phyloP scores from a whole-genome alignment of 2,797 vertebrate genomes.

The Delichon dasypus region DNA sequence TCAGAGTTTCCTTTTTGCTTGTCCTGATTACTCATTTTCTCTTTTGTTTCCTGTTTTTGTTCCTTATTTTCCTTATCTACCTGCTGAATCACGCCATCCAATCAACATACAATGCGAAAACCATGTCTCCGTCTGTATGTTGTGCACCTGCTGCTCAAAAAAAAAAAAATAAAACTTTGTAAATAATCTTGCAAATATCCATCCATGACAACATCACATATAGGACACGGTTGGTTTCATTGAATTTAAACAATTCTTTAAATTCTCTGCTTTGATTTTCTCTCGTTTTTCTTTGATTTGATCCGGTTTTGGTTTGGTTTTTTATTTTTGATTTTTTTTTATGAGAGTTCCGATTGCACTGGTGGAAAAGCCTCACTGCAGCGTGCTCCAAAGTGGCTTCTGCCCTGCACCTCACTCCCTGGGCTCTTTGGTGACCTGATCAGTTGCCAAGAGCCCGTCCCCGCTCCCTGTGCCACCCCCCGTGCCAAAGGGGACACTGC shows the following conservation, averaged over 20 bases:
- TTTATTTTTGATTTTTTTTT: not conserved
- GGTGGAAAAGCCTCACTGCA: constrained; percentile 58
- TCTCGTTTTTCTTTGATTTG: constrained; percentile 41
- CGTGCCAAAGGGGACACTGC: constrained; percentile 5
- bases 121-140: constrained; percentile 82
- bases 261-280: constrained; percentile 57
- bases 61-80: constrained; percentile 77
- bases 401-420: constrained; percentile 18
- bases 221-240: constrained; percentile 84
- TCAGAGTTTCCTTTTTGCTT: constrained; percentile 74
- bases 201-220: constrained; percentile 83
- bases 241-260: constrained; percentile 74
- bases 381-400: constrained; percentile 48
- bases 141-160: constrained; percentile 77
- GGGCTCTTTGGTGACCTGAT: constrained; percentile 56
- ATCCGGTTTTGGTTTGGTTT: not conserved
- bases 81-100: constrained; percentile 82
- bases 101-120: constrained; percentile 82
- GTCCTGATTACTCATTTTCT: constrained; percentile 80
- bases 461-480: not conserved
- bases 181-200: constrained; percentile 75
- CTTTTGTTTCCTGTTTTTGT: constrained; percentile 80
- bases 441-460: constrained; percentile 32
- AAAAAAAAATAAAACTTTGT: constrained; percentile 61
- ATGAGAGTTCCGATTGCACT: constrained; percentile 58